Evolutionary conservation across 2,888 invertebrate genomes (phyloP).

Genomic region (Calliopum simillimum): DNA sequence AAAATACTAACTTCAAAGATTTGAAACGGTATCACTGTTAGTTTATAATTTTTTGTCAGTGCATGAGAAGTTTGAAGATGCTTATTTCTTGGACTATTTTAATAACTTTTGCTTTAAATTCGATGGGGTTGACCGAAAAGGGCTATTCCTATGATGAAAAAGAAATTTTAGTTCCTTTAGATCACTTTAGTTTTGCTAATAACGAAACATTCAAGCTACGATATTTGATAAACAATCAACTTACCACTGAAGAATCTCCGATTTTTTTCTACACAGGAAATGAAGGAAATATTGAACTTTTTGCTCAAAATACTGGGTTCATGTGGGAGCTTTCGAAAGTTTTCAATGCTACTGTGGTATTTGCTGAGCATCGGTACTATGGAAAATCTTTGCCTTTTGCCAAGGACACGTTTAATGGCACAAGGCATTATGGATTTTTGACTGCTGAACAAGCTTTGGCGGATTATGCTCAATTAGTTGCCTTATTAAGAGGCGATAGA

Average conservation of each 20-base stretch:
- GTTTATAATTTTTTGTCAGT: too few species aligned
- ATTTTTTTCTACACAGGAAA: conserved; percentile 92
- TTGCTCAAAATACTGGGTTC: conserved; percentile 92
- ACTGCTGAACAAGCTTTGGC: conserved; percentile 92
- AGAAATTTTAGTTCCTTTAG: conserved; percentile 74
- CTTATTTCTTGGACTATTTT: background rate
- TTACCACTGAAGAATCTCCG: conserved; percentile 73
- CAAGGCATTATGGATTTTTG: conserved; percentile 82
- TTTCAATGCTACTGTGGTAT: conserved; percentile 84
- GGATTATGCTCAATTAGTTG: conserved; percentile 87
- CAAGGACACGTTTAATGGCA: conserved; percentile 75
- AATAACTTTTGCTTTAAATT: too few species aligned
- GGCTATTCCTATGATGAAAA: conserved; percentile 47
- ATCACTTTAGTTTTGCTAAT: conserved; percentile 86
- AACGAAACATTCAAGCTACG: conserved; percentile 75
- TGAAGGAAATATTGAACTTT: conserved; percentile 91
- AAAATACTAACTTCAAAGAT: too few species aligned
- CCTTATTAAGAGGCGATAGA: conserved; percentile 60
- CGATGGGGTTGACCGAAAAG: too few species aligned
- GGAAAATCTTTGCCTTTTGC: conserved; percentile 92
- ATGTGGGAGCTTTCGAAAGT: conserved; percentile 91
- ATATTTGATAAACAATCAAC: conserved; percentile 84
- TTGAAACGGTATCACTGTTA: too few species aligned
- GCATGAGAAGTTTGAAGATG: too few species aligned
- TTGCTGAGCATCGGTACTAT: conserved; percentile 97